Evolutionary conservation across 2,888 invertebrate genomes (phyloP), one percentile per base, ranked within the genome.

Genomic region (Pandemis corylana): DNA sequence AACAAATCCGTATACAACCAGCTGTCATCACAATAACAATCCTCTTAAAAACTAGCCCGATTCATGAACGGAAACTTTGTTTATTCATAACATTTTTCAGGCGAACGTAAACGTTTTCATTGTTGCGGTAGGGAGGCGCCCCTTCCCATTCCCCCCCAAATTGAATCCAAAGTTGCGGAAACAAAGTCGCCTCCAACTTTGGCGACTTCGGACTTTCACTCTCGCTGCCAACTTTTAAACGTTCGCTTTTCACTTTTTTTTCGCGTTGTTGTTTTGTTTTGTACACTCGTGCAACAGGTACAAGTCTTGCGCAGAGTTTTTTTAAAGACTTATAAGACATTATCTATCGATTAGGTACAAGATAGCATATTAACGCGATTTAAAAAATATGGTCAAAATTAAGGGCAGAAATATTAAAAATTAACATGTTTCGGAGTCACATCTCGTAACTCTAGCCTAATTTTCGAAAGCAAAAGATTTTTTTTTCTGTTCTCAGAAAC

Each of bases 141-240:
- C 78, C 62, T 53, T 61, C 76, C 79, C 71, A 53, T 81, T 83
- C 80, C 83, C 88, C 87, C 78, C 84, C 86, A 87, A 90, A 92
- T 91, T 89, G 91, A 89, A 91, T 90, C 84, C 85, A 86, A 92
- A 93, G 89, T 93, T 91, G 84, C 83, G 89, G 87, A 88, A 93
- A 93, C 93, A 93, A 92, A 91, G 90, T 91, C 88, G 77, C 82
- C 28, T 65, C 80, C 85, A 93, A 94, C 90, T 93, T 93, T 90
- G 85, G 84, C 88, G 83, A 87, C 84, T 85, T 80, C 76, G 78
- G 81, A 89, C 90, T 94, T 87, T 94, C 91, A 83, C 92, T 94
- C 89, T 92, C 84, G 80, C 77, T 83, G 87, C 80, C 88, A 93
- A 91, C 87, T 92, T 93, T 89, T 84, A 82, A 86, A 80, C 92